phyloP scores from a whole-genome alignment of 1,140 invertebrate genomes.

The Caenorhabditis remanei region DNA sequence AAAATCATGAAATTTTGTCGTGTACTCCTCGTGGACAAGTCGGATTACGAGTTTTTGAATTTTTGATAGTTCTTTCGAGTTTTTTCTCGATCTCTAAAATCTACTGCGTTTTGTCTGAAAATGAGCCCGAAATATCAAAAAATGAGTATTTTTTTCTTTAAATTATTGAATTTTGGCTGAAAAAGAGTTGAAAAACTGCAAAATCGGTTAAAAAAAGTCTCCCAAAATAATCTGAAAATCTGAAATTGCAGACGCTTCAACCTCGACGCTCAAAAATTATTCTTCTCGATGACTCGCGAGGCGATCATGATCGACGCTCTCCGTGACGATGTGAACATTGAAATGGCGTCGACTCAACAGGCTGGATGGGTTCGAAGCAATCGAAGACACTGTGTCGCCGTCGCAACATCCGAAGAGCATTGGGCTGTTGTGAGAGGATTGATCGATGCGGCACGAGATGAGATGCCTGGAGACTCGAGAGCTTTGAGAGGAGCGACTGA shows the following conservation, averaged over 20 bases:
- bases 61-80: too few species aligned
- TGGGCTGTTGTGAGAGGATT: conserved; percentile 2
- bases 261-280: neutral
- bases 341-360: conserved; percentile 15
- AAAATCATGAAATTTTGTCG: too few species aligned
- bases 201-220: too few species aligned
- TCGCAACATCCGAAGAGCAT: neutral
- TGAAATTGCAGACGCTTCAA: conserved; percentile 18
- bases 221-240: too few species aligned
- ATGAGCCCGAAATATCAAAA: too few species aligned
- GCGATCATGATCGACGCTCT: conserved; percentile 32
- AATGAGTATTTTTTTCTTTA: too few species aligned
- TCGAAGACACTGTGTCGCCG: neutral
- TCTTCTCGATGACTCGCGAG: neutral
- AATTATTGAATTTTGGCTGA: too few species aligned
- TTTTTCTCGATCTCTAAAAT: too few species aligned
- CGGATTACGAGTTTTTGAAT: too few species aligned
- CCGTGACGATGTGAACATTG: neutral
- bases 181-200: too few species aligned
- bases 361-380: conserved; percentile 31
- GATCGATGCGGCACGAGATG: neutral
- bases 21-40: too few species aligned
- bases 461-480: conserved; percentile 15
- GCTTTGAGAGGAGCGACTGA: conserved; percentile 4
- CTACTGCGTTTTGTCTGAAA: too few species aligned